A percentile compares a stretch with the other conserved stretches of the same genome.
phyloP scores from a whole-genome alignment of 2,888 invertebrate genomes.

The Halictus ligatus region DNA sequence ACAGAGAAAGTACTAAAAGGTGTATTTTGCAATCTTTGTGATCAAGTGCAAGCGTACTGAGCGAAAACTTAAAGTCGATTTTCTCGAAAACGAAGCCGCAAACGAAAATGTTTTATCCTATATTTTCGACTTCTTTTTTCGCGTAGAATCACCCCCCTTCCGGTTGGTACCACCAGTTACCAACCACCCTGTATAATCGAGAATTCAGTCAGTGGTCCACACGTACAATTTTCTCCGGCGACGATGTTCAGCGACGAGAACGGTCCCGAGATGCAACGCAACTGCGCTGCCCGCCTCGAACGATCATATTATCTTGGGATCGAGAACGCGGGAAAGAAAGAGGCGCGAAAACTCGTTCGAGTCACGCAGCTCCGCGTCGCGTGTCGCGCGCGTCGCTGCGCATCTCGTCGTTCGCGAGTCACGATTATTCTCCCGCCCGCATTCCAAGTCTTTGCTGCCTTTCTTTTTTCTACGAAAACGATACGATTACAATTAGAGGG shows the following conservation, averaged over 20 bases:
- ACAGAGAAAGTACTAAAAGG: no score
- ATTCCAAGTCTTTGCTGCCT: not conserved
- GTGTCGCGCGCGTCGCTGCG: not conserved
- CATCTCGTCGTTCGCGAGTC: not conserved
- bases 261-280: not conserved
- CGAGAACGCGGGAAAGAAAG: constrained; percentile 7
- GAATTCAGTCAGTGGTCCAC: no score
- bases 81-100: no score
- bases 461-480: not conserved
- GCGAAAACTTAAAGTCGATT: no score
- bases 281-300: not conserved
- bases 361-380: not conserved
- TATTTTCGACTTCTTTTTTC: no score
- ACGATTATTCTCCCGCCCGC: not conserved
- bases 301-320: not conserved
- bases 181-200: no score
- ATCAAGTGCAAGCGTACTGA: no score
- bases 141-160: no score
- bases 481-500: not conserved
- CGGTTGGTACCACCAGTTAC: no score
- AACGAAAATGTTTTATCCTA: no score
- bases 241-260: not conserved
- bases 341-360: not conserved
- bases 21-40: no score
- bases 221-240: no score